These are phyloP conservation scores for Myocastor coypus DNA, from an alignment of 2,113 vertebrate genomes.

Conservation along the genomic window DNA sequence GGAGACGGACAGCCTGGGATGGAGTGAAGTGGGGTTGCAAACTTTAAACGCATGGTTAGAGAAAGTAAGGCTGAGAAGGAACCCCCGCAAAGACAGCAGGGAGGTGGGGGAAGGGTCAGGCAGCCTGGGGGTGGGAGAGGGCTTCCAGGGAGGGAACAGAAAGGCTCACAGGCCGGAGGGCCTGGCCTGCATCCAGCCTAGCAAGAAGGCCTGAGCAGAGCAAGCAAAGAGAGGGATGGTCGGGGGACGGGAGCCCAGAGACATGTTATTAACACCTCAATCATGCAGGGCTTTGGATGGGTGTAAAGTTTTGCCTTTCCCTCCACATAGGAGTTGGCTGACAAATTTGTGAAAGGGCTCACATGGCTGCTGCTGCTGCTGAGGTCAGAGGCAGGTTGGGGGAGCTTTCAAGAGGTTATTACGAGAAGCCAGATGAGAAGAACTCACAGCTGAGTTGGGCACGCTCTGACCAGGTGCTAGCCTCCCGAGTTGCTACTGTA, in stretches of 20 bases:
- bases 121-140: background rate
- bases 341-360: background rate
- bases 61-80: background rate
- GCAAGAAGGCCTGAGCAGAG: background rate
- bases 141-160: background rate
- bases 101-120: background rate
- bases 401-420: background rate
- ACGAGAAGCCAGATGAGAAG: background rate
- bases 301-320: background rate
- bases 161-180: background rate
- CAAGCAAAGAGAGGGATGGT: accelerated
- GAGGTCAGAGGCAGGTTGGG: background rate
- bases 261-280: background rate
- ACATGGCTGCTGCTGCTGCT: background rate
- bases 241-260: background rate
- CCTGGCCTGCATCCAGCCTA: background rate
- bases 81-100: background rate
- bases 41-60: background rate
- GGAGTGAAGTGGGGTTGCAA: accelerated
- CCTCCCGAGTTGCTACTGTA: background rate
- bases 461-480: background rate
- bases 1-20: too few relatives aligned
- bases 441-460: background rate
- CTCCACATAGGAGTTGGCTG: background rate
- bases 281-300: background rate